Evolutionary conservation across 2,888 invertebrate genomes (phyloP), one percentile per base, ranked within the genome.

Genomic region (Megalurothrips usitatus): DNA sequence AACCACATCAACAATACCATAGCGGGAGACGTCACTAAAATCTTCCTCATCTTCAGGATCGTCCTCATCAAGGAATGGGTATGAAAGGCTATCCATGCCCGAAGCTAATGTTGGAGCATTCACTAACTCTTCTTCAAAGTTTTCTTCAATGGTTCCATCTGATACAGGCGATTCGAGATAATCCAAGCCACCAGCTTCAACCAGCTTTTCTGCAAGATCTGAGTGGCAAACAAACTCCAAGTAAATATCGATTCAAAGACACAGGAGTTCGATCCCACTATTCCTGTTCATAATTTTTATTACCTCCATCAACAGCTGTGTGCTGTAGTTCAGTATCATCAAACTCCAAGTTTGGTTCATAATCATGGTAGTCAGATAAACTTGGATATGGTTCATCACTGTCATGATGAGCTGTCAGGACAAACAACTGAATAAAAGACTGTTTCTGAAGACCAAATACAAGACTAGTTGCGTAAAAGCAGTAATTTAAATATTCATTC

Each of bases 341-440:
- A 89, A 98, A 98, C 88, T 98, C 97, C 86, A 98, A 90, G 88
- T 96, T 95, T 19, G 97, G 97, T 87, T 98, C 98, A 87, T 96
- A 95, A 88, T 97, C 97, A 87, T 96, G 96, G 87, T 92, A 93
- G 88, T 96, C 96, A 52, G 96, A 96, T 82, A 96, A 90, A 87
- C 96, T 96, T 80, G 95, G 94, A 87, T 94, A 93, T 12, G 93
- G 91, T 85, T 96, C 96, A 83, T 96, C 94, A 82, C 89, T 88
- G 84, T 90, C 90, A 84, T 88, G 87, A 83, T 87, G 84, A 83
- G 87, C 82, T 81, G 84, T 84, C 34, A 43, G 84, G 83, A 80
- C 83, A 82, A 43, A 43, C 34, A 43, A 84, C 49, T 58, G 48
- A 82, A 58, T 58, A 17, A 6, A 14, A 19, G 11, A 58, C 14